Base-by-base conservation (phyloP, 1,140 invertebrate species). In the Hyphantria cunea region DNA sequence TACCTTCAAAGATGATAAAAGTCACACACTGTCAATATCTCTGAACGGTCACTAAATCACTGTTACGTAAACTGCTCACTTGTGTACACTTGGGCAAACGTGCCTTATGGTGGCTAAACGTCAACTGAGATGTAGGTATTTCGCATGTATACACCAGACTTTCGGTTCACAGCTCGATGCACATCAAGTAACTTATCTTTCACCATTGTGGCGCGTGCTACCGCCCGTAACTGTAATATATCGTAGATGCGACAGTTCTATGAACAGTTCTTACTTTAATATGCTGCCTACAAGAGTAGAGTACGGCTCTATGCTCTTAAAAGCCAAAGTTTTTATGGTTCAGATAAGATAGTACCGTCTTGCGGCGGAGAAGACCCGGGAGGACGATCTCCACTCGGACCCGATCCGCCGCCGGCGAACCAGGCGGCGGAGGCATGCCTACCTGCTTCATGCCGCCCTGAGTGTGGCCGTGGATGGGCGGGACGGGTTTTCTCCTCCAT, bases 131-230 rank as follows among this genome's bases (percentile, higher is more conserved):
- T 80, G 69, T 73, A 71, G 67, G 66, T 71, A 82, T 84, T 90
- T 87, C 78, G 87, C 87, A 85, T 84, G 84, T 84, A 84, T 84
- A 87, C 86, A 82, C 78, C 80, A 82, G 77, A 90, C 87, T 89
- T 90, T 90, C 87, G 86, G 87, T 90, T 89, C 83, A 89, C 85
- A 86, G 79, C 76, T 88, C 87, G 87, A 89, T 90, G 84, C 87
- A 75, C 87, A 84, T 78, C 86, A 90, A 82, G 87, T 79, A 82
- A 90, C 86, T 85, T 89, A 83, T 90, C 87, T 90, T 90, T 90
- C 87, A 90, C 87, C 87, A 90, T 90, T 90, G 87, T 90, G 76
- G 82, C 83, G 77, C 81, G 81, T 84, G 84, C 82, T 80, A 74
- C 69, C 66, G 72, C 73, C 80, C 78, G 76, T 84, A 80, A 81